A percentile compares a stretch with the other conserved stretches of the same genome.
phyloP scores from a whole-genome alignment of 1,140 invertebrate genomes.

The Megalonaias nervosa region DNA sequence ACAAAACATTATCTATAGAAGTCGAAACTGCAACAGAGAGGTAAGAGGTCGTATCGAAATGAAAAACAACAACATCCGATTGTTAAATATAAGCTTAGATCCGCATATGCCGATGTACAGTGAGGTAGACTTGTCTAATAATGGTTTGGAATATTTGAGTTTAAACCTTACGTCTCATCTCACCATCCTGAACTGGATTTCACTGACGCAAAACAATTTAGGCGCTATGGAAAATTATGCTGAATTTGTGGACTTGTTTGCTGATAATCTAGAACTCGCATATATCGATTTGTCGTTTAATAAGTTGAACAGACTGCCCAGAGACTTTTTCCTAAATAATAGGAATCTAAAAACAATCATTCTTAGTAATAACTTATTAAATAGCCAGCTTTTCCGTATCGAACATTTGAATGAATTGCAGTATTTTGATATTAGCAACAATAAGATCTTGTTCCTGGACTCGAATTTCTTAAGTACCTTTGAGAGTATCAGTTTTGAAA shows the following conservation, averaged over 20 bases:
- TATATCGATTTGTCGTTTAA: constrained; percentile 1
- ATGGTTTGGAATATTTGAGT: no score
- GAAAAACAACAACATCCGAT: no score
- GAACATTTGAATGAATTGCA: neutral
- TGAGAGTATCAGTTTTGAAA: neutral
- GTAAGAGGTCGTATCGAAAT: no score
- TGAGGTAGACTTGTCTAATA: no score
- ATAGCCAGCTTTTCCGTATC: neutral
- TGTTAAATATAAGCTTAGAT: no score
- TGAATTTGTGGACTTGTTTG: neutral
- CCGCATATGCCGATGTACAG: no score
- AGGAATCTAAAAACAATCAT: neutral
- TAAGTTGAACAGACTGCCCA: neutral
- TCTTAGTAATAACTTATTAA: neutral
- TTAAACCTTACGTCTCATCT: no score
- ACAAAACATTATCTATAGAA: no score
- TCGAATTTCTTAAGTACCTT: neutral
- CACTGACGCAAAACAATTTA: no score
- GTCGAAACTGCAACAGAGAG: no score
- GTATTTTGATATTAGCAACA: neutral
- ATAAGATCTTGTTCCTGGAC: neutral
- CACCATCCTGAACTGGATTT: no score
- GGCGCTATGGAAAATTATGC: neutral
- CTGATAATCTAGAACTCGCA: neutral
- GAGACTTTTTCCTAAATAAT: neutral